Percentiles rank a stretch among this genome's conserved stretches.
phyloP scores from a whole-genome alignment of 2,113 vertebrate genomes.

The Chitala chitala region DNA sequence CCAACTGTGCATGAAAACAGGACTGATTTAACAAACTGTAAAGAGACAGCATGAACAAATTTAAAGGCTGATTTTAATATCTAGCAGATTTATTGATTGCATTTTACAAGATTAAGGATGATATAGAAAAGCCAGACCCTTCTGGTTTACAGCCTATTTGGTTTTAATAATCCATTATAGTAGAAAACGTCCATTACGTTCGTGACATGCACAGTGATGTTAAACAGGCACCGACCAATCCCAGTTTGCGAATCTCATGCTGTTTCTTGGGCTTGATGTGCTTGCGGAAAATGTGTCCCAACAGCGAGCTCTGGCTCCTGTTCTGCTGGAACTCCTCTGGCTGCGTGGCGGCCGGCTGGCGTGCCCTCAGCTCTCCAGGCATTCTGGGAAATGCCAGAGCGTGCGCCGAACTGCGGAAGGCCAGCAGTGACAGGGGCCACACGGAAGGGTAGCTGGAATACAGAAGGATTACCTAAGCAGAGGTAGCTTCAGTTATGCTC shows the following conservation, averaged over 20 bases:
- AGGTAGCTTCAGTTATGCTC: too few relatives aligned
- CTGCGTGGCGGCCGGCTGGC: conserved; percentile 18
- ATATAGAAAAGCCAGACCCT: too few relatives aligned
- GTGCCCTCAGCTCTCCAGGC: neutral
- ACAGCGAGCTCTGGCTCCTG: conserved; percentile 72
- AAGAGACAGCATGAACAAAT: too few relatives aligned
- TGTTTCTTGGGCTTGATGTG: conserved; percentile 92
- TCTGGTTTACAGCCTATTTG: too few relatives aligned
- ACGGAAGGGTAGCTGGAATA: conserved; percentile 64
- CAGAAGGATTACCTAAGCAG: too few relatives aligned
- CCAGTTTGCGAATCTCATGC: conserved; percentile 79
- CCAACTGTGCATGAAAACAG: conserved; percentile 59
- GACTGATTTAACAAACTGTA: too few relatives aligned
- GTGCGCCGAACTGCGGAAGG: conserved; percentile 68
- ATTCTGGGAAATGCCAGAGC: conserved; percentile 68
- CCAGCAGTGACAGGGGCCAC: conserved; percentile 84
- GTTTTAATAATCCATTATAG: too few relatives aligned
- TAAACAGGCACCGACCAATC: conserved; percentile 56
- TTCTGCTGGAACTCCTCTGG: conserved; percentile 72
- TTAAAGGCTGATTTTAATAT: too few relatives aligned
- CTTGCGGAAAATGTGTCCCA: conserved; percentile 77
- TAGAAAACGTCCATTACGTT: too few relatives aligned
- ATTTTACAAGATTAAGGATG: too few relatives aligned
- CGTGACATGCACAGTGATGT: too few relatives aligned
- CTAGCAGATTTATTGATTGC: too few relatives aligned